These are phyloP conservation scores for Rhinogobio ventralis DNA, from an alignment of 2,797 vertebrate species.

Conservation along the genomic window DNA sequence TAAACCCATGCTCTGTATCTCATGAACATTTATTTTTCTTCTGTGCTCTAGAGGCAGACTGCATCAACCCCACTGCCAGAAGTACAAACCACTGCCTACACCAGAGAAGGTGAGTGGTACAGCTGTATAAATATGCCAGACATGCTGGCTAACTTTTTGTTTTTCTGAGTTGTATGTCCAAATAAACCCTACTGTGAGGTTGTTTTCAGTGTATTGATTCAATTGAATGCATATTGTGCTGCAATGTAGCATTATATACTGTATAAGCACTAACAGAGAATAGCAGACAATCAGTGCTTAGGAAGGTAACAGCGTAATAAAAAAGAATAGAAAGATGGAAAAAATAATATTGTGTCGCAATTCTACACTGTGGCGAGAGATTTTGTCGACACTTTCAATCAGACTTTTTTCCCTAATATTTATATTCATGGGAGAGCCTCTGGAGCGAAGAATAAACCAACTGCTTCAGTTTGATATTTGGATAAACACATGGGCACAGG, in stretches of 20 bases:
- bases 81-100: conserved; percentile 39
- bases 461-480: conserved; percentile 1
- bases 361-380: not conserved
- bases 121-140: conserved; percentile 55
- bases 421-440: conserved; percentile 23
- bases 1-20: not conserved
- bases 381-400: conserved; percentile 22
- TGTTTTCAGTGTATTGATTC: conserved; percentile 23
- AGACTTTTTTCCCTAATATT: conserved; percentile 8
- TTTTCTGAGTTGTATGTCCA: conserved; percentile 21
- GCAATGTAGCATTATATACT: not conserved
- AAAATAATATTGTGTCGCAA: not conserved
- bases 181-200: conserved; percentile 29
- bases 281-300: not conserved
- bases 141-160: conserved; percentile 18
- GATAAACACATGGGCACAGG: conserved; percentile 27
- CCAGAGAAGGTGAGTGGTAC: conserved; percentile 56
- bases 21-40: not conserved
- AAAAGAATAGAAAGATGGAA: not conserved
- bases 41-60: conserved; percentile 33
- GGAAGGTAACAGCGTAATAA: not conserved
- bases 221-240: not conserved
- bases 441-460: conserved; percentile 15
- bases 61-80: not conserved
- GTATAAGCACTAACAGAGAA: not conserved